Percentiles rank a stretch among this genome's conserved stretches.
Conservation (phyloP, 2,113 vertebrate genomes). For the Misgurnus mizolepis region DNA sequence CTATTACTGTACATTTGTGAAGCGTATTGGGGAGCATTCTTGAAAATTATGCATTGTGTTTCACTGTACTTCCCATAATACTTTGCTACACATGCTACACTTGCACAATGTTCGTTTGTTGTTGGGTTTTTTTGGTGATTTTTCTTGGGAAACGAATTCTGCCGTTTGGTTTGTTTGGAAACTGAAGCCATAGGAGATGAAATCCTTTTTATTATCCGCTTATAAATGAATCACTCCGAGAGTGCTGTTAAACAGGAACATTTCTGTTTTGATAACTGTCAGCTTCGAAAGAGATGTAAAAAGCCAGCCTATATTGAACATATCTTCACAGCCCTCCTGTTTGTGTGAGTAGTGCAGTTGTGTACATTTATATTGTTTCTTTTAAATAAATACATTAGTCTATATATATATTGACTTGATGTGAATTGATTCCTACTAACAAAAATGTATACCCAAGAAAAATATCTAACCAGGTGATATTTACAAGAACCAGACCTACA, state of each 20-base stretch:
- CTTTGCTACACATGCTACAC: background rate
- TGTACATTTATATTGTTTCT: conserved; percentile 16
- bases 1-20: conserved; percentile 4
- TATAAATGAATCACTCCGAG: background rate
- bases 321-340: background rate
- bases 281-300: conserved; percentile 6
- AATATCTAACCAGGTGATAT: too few relatives aligned
- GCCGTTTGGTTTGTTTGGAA: background rate
- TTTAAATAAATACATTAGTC: conserved; percentile 11
- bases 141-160: too few relatives aligned
- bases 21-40: background rate
- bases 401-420: background rate
- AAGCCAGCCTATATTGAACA: background rate
- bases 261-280: background rate
- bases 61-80: background rate
- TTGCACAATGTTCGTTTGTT: background rate
- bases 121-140: background rate
- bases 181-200: conserved; percentile 26
- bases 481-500: too few relatives aligned
- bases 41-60: conserved; percentile 4
- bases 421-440: background rate
- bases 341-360: conserved; percentile 1
- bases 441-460: too few relatives aligned
- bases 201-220: background rate
- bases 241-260: background rate